phyloP scores from a whole-genome alignment of 2,888 invertebrate genomes.

The Tetramorium bicarinatum region DNA sequence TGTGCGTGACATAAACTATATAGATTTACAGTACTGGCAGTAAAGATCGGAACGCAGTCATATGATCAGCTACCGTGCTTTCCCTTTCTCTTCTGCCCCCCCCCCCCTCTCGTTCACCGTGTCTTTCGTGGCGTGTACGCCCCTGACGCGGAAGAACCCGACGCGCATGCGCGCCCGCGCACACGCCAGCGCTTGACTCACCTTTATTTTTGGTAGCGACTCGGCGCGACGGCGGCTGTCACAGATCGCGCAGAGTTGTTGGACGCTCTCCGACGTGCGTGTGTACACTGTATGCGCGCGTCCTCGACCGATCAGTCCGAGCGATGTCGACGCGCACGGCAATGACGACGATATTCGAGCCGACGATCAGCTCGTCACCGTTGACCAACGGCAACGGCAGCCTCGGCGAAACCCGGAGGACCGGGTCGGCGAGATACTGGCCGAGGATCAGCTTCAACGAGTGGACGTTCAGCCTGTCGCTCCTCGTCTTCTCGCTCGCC shows the following conservation, averaged over 20 bases:
- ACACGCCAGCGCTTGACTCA: conserved; percentile 65
- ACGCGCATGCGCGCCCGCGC: conserved; percentile 58
- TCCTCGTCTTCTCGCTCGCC: conserved; percentile 75
- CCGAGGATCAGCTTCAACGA: conserved; percentile 74
- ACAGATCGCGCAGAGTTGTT: conserved; percentile 16
- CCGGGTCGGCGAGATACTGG: conserved; percentile 62
- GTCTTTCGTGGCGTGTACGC: not conserved
- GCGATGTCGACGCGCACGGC: not conserved
- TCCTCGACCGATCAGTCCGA: not conserved
- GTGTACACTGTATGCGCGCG: not conserved
- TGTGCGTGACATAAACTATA: no score
- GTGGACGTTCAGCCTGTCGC: conserved; percentile 77
- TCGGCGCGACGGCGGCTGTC: conserved; percentile 44
- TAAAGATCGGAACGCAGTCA: no score
- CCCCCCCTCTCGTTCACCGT: no score
- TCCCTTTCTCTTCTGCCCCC: not conserved
- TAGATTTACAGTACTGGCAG: no score
- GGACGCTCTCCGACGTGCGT: not conserved
- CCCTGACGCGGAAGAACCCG: conserved; percentile 9
- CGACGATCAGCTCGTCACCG: not conserved
- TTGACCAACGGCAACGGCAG: conserved; percentile 39
- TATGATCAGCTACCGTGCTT: no score
- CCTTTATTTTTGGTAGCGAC: conserved; percentile 73
- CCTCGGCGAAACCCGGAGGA: conserved; percentile 3
- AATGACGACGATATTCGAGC: conserved; percentile 40